Evolutionary conservation across 2,797 vertebrate species (phyloP).

Genomic region (Basileuterus tristriatus): DNA sequence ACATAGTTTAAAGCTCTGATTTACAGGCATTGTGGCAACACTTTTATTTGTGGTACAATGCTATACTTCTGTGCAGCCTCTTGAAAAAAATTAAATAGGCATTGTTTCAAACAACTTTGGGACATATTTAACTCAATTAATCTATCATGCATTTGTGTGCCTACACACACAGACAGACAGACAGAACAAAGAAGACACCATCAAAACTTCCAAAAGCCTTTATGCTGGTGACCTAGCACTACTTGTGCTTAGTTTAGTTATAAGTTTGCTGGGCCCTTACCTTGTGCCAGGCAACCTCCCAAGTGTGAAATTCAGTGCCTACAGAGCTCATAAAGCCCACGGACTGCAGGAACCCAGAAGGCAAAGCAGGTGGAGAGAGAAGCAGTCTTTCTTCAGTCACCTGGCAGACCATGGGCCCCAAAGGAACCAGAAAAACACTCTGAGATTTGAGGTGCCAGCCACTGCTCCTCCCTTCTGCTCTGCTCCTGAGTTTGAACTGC

Average conservation of each 20-base stretch:
- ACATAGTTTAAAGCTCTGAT: slow-evolving; percentile 92
- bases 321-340: neutral
- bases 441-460: neutral
- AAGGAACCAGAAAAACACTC: neutral
- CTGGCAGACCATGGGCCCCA: rapidly evolving
- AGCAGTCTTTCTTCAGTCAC: neutral
- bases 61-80: slow-evolving; percentile 73
- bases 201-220: neutral
- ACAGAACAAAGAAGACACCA: neutral
- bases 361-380: neutral
- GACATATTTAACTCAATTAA: slow-evolving; percentile 78
- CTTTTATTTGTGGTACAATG: slow-evolving; percentile 80
- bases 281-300: neutral
- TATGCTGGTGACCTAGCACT: rapidly evolving
- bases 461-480: neutral
- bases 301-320: neutral
- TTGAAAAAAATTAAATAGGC: slow-evolving; percentile 67
- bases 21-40: slow-evolving; percentile 78
- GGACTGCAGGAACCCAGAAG: rapidly evolving
- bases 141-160: slow-evolving; percentile 41
- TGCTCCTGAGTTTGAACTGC: neutral
- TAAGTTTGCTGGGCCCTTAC: rapidly evolving
- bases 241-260: neutral
- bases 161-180: neutral
- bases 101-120: slow-evolving; percentile 74